Evolutionary conservation across 2,888 invertebrate genomes (phyloP).

Genomic region (Rhopalosiphum nymphaeae): DNA sequence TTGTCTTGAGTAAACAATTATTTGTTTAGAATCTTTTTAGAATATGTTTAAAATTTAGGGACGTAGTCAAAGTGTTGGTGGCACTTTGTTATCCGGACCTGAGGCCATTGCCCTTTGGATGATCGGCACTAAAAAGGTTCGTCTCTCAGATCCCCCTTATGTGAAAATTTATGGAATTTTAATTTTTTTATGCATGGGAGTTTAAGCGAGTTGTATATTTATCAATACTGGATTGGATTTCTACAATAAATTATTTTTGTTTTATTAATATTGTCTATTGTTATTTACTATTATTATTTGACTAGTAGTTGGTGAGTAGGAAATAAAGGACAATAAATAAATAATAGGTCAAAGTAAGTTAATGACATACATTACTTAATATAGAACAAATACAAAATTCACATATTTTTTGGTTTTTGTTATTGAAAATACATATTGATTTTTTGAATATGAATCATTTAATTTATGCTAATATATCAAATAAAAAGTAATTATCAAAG

Average conservation of each 20-base stretch:
- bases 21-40: slow-evolving; percentile 59
- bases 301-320: slow-evolving; percentile 3
- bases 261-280: background rate
- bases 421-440: background rate
- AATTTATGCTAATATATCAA: background rate
- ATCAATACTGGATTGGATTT: slow-evolving; percentile 29
- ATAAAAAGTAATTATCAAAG: background rate
- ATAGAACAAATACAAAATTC: background rate
- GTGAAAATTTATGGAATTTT: slow-evolving; percentile 42
- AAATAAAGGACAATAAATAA: background rate
- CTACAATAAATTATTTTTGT: slow-evolving; percentile 19
- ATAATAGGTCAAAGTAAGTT: background rate
- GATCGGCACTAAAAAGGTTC: slow-evolving; percentile 93
- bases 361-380: slow-evolving; percentile 14
- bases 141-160: slow-evolving; percentile 69
- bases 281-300: background rate
- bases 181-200: slow-evolving; percentile 48
- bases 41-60: slow-evolving; percentile 62
- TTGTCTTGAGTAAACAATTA: slow-evolving; percentile 44
- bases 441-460: background rate
- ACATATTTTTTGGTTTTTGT: background rate
- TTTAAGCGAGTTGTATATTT: slow-evolving; percentile 55
- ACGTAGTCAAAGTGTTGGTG: slow-evolving; percentile 64
- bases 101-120: slow-evolving; percentile 95
- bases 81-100: slow-evolving; percentile 85